Evolutionary conservation across 1,140 invertebrate species (phyloP), one percentile per base, ranked within the genome.

Genomic region (Zophobas atratus): DNA sequence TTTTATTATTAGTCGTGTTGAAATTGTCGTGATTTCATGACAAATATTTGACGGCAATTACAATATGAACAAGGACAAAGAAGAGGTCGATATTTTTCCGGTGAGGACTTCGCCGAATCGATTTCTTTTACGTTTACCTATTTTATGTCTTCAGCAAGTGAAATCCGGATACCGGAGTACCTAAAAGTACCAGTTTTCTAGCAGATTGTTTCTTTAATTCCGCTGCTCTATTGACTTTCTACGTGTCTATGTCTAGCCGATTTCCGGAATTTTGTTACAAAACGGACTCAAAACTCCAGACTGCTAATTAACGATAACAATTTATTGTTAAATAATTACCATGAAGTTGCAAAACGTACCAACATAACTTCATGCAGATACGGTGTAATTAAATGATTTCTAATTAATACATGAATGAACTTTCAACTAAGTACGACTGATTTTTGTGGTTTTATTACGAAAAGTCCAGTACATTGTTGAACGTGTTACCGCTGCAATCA

Each of bases 31-130:
- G 49, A 20, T 51, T 51, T 6, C 49, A 51, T 20, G 3, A 20
- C n/a, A 51, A 51, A 51, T 51, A 51, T 51, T 51, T 51, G 49
- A 51, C 20, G 3, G 49, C 20, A 4, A 51, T 6, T 51, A 51
- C n/a, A 20, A 51, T 51, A 51, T 20, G n/a, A 51, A 51, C 3
- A 0, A 51, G 49, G 49, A 5, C 49, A 20, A 51, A 51, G 49
- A 51, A 51, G 49, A 51, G 49, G n/a, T 6, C 49, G 49, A 4
- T 4, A 2, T 4, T 51, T 51, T 51, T 6, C 2, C 49, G 4
- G 3, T 8, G 43, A 46, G 20, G 20, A 20, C 43, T 46, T 46
- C 43, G 43, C 3, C 6, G 6, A 46, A 8, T 8, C 6, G 43
- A 3, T 46, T 3, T 3, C 6, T 46, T 46, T 3, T 46, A 46